Base-by-base conservation (phyloP, 2,888 invertebrate genomes). In the Tenthredo notha region DNA sequence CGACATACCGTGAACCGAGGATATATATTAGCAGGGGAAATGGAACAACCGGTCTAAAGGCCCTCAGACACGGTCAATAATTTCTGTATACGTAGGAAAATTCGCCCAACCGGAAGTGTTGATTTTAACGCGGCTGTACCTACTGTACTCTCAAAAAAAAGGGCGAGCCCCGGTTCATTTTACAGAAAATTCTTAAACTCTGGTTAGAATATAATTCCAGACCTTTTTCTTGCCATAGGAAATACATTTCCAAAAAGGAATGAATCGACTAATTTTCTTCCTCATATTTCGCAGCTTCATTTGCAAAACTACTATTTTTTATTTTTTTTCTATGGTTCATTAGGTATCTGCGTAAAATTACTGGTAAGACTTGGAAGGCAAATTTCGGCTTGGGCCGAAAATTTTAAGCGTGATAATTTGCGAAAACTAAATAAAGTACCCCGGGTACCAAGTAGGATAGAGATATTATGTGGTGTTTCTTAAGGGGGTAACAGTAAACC, bases 71-170 rank as follows among this genome's bases (percentile, higher is more conserved):
- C 54, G 77, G 77, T 77, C 50, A 77, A 77, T 77, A 77, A 77
- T 50, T 77, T 77, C 54, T 77, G 25, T 77, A 54, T 54, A 54
- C 77, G 77, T 54, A 29, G 25, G 47, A 77, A 77, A 18, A 77
- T 77, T 77, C 77, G 54, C 33, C 77, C 10, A n/a, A 77, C 77
- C 77, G 77, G 77, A 77, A 77, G 77, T 77, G 54, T 33, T 29
- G 15, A 50, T 77, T 77, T 77, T 18, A 77, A 77, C 50, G 40
- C 77, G 50, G 77, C 50, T 77, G 18, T 50, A 43, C 74, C 74
- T 3, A 2, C 61, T n/a, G 72, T 74, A 9, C 18, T 5, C 37
- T 12, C 21, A 25, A 74, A 33, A 43, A 37, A 72, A 43, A 37
- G 43, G 40, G 21, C n/a, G 4, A 10, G 18, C 43, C 40, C 74